phyloP scores from a whole-genome alignment of 2,888 invertebrate species.

The Charanyca ferruginea region DNA sequence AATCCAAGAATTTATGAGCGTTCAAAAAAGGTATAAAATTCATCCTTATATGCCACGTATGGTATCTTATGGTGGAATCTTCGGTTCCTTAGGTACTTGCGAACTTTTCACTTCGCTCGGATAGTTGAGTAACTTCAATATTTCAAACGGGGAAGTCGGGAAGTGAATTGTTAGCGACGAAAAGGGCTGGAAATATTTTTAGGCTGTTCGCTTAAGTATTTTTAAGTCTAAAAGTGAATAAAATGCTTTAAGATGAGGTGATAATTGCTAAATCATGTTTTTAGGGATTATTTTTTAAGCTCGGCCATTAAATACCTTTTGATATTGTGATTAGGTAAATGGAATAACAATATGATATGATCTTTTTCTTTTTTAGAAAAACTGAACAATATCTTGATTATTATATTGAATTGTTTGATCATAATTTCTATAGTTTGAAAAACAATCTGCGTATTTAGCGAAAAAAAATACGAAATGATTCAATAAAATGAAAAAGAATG shows the following conservation, averaged over 20 bases:
- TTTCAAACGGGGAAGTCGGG: slow-evolving; percentile 70
- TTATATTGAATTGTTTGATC: no score
- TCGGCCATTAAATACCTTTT: background rate
- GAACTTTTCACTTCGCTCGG: slow-evolving; percentile 70
- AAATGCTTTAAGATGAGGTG: slow-evolving; percentile 20
- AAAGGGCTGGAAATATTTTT: slow-evolving; percentile 47
- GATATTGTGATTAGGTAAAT: no score
- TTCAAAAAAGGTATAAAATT: slow-evolving; percentile 59
- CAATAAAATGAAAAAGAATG: slow-evolving; percentile 22
- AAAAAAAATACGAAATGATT: background rate
- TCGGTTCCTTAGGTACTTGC: slow-evolving; percentile 59
- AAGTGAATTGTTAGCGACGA: slow-evolving; percentile 57
- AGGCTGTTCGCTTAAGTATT: slow-evolving; percentile 39
- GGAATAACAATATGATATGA: no score
- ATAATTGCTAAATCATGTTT: slow-evolving; percentile 44
- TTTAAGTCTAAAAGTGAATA: slow-evolving; percentile 22
- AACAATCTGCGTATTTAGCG: no score
- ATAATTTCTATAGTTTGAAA: background rate
- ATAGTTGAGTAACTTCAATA: slow-evolving; percentile 71
- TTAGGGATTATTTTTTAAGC: background rate
- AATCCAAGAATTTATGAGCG: slow-evolving; percentile 57
- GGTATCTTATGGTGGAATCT: slow-evolving; percentile 60
- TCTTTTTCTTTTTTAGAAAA: no score
- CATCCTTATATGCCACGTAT: slow-evolving; percentile 47
- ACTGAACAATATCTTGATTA: no score